phyloP scores from a whole-genome alignment of 2,797 vertebrate genomes.

The Florisuga fusca region DNA sequence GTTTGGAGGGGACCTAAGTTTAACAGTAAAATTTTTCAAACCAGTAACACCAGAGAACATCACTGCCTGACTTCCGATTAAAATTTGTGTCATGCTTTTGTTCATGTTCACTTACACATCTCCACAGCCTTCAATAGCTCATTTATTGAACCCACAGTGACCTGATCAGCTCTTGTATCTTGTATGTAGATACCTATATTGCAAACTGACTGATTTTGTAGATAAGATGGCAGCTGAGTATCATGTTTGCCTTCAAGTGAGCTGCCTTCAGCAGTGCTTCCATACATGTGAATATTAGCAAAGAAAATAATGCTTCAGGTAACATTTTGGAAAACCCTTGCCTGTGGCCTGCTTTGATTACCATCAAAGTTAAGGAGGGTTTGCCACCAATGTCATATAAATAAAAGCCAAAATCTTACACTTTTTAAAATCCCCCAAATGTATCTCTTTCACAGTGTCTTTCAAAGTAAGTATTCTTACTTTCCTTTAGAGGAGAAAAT shows the following conservation, averaged over 20 bases:
- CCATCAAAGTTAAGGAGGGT: background rate
- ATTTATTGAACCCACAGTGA: background rate
- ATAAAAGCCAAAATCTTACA: background rate
- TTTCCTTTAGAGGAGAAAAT: background rate
- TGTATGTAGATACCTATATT: rapidly evolving
- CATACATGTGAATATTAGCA: background rate
- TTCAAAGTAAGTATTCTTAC: background rate
- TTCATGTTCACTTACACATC: background rate
- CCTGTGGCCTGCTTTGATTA: background rate
- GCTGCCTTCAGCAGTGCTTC: background rate
- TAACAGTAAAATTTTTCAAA: background rate
- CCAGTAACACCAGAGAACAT: background rate
- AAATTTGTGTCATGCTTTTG: background rate
- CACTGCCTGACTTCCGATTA: background rate
- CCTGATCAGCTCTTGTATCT: background rate
- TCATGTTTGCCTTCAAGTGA: background rate
- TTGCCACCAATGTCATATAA: background rate
- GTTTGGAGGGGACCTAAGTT: background rate
- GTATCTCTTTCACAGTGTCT: background rate
- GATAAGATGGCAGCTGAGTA: background rate
- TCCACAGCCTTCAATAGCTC: background rate
- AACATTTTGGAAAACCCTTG: background rate
- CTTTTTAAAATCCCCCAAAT: background rate
- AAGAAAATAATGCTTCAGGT: background rate
- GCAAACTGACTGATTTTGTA: background rate